These are phyloP conservation scores for Eueides isabella DNA, from an alignment of 1,140 invertebrate species.

Conservation along the genomic window DNA sequence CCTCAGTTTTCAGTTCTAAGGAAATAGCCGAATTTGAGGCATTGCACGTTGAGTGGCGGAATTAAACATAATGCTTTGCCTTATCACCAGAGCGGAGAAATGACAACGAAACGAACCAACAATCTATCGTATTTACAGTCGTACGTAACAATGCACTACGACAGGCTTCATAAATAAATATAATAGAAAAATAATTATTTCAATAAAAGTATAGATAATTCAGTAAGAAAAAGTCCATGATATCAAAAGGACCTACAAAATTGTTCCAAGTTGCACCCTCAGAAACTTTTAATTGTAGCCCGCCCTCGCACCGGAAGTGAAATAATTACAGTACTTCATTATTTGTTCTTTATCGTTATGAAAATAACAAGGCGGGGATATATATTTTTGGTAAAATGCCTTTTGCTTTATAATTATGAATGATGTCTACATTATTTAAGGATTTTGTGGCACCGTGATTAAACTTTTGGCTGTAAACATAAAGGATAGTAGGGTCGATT, in stretches of 20 bases:
- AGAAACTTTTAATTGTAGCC: slow-evolving; percentile 51
- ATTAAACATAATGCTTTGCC: too few species aligned
- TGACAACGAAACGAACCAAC: too few species aligned
- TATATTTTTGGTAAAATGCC: not conserved
- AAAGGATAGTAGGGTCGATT: too few species aligned
- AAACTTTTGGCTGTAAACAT: too few species aligned
- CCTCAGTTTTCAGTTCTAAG: too few species aligned
- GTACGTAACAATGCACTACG: too few species aligned
- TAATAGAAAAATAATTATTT: slow-evolving; percentile 3
- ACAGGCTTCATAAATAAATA: not conserved
- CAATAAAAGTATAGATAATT: slow-evolving; percentile 3
- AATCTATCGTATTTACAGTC: too few species aligned
- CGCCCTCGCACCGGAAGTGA: slow-evolving; percentile 23
- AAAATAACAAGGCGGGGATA: slow-evolving; percentile 12
- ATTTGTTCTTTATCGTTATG: slow-evolving; percentile 12
- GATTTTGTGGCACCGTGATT: too few species aligned
- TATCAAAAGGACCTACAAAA: slow-evolving; percentile 18
- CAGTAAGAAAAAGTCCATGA: not conserved
- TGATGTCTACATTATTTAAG: not conserved
- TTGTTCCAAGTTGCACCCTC: slow-evolving; percentile 14
- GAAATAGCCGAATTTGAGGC: too few species aligned
- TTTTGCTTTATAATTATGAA: not conserved
- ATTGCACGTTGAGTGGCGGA: too few species aligned
- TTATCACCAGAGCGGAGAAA: too few species aligned
- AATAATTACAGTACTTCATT: slow-evolving; percentile 10